A percentile compares a stretch with the other conserved stretches of the same genome.
Evolutionary conservation across 1,140 invertebrate species (phyloP).

Genomic region (Acromyrmex heyeri): DNA sequence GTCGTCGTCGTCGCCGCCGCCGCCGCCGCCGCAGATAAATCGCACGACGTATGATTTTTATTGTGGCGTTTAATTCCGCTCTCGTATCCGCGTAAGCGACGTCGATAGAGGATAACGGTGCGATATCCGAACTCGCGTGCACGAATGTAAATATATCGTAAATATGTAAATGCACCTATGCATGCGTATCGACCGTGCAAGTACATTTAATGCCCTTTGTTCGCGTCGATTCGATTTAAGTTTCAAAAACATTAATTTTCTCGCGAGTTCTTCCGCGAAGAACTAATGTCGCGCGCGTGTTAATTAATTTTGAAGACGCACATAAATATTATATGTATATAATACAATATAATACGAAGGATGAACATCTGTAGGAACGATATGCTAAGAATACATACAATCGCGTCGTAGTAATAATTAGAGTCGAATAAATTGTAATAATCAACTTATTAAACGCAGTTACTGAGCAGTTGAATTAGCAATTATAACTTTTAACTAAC

Average conservation of each 20-base stretch:
- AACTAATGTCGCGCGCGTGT: background rate
- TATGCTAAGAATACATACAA: background rate
- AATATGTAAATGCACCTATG: slow-evolving; percentile 53
- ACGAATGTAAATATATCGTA: slow-evolving; percentile 52
- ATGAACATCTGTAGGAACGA: background rate
- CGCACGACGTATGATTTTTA: slow-evolving; percentile 33
- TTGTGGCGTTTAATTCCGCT: slow-evolving; percentile 41
- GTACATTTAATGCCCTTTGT: slow-evolving; percentile 47
- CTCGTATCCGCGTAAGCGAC: background rate
- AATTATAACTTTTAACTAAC: background rate
- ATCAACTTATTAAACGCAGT: background rate
- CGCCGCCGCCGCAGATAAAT: background rate
- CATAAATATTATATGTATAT: background rate
- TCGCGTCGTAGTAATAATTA: background rate
- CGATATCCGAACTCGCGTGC: slow-evolving; percentile 31
- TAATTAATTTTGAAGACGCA: background rate
- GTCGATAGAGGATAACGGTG: slow-evolving; percentile 39
- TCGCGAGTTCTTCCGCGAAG: background rate
- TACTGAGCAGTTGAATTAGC: background rate
- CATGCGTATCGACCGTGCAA: slow-evolving; percentile 53
- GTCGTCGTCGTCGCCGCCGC: background rate
- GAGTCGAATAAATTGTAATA: background rate
- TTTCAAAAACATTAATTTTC: slow-evolving; percentile 40
- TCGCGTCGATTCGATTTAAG: slow-evolving; percentile 47
- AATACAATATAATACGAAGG: background rate